Conservation (phyloP, 2,113 vertebrate genomes). For the Sinocyclocheilus rhinocerous region DNA sequence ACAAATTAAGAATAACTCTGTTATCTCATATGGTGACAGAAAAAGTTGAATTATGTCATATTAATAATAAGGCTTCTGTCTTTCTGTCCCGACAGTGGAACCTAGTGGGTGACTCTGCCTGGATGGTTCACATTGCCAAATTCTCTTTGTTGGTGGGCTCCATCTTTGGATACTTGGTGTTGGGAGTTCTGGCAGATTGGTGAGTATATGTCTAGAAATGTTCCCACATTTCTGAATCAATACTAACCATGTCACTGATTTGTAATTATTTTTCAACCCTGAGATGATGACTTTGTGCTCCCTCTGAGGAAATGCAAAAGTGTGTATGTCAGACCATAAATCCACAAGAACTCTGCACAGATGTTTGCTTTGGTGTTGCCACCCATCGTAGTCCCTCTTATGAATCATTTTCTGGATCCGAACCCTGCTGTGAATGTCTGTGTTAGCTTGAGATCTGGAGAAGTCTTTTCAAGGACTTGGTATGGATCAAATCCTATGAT, state of each 20-base stretch:
- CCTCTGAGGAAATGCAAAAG: neutral
- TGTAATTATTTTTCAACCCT: neutral
- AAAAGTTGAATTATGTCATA: neutral
- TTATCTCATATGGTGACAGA: neutral
- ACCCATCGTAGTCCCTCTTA: neutral
- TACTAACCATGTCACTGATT: neutral
- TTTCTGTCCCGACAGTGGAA: slow-evolving; percentile 84
- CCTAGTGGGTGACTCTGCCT: slow-evolving; percentile 89
- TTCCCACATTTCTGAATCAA: neutral
- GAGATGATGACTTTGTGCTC: neutral
- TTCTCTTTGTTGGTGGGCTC: slow-evolving; percentile 96
- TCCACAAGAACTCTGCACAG: neutral
- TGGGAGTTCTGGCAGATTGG: slow-evolving; percentile 96
- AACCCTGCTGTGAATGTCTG: neutral
- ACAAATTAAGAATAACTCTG: too few relatives aligned
- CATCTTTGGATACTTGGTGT: slow-evolving; percentile 96
- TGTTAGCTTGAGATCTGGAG: neutral
- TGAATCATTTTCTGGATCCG: neutral
- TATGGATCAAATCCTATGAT: too few relatives aligned
- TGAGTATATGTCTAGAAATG: slow-evolving; percentile 71
- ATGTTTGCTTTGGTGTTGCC: neutral
- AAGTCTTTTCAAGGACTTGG: neutral
- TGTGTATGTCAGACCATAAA: neutral
- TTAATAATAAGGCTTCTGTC: neutral
- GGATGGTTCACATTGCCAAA: slow-evolving; percentile 96